phyloP scores from a whole-genome alignment of 92 coral and sea anemone genomes.

The Parazoanthus swiftii region DNA sequence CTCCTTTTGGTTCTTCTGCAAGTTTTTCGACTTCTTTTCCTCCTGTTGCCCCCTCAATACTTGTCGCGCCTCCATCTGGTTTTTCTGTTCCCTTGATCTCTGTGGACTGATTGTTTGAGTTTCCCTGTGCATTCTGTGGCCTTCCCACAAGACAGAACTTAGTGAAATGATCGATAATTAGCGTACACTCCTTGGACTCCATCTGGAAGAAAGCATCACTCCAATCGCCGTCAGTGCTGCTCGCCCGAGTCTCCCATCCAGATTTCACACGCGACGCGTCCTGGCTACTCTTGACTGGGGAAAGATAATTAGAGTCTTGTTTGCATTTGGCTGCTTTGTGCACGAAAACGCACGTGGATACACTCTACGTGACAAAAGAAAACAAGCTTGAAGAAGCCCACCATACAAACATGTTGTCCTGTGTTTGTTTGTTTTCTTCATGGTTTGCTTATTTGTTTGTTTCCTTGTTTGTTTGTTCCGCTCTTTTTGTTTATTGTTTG shows the following conservation, averaged over 20 bases:
- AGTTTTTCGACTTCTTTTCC: neutral
- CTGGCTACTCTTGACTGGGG: constrained; percentile 10
- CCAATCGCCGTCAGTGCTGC: neutral
- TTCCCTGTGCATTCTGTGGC: neutral
- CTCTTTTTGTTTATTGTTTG: neutral
- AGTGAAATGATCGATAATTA: constrained; percentile 33
- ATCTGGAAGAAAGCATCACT: constrained; percentile 15
- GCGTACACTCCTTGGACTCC: constrained; percentile 15
- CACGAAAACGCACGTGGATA: neutral
- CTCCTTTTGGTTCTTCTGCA: neutral
- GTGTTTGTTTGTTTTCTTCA: neutral
- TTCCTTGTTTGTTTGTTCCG: too few species aligned
- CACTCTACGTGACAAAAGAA: neutral
- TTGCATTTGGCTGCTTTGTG: neutral
- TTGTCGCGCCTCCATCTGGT: neutral
- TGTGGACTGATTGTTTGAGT: neutral
- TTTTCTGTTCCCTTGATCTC: neutral
- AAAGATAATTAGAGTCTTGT: neutral
- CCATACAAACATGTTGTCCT: too few species aligned
- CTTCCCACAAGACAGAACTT: constrained; percentile 21
- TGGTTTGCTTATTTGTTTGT: too few species aligned
- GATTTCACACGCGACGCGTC: neutral
- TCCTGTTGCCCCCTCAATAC: neutral
- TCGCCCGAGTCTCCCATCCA: constrained; percentile 3
- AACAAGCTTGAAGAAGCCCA: neutral